Base-by-base conservation (phyloP, 2,888 invertebrate genomes). In the Tiliacea citrago region DNA sequence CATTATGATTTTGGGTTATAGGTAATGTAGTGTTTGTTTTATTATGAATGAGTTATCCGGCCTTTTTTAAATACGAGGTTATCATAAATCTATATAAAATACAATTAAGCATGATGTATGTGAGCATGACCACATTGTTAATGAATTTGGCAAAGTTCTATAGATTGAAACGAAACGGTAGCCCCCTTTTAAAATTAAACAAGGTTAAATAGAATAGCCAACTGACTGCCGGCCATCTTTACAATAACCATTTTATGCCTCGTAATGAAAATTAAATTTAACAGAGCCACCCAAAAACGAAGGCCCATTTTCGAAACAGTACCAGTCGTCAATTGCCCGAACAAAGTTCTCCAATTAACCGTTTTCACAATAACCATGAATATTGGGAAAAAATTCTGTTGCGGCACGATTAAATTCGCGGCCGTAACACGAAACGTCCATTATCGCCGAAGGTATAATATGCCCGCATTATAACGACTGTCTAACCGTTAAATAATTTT, bases 301-400 rank as follows among this genome's bases (percentile, higher is more conserved):
- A 80, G 71, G 66, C 66, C 58, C 77, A 83, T 85, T 81, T 63
- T 70, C 76, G 78, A 79, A 81, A 82, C 83, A 85, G 85, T 86
- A 88, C 85, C 85, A 87, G 86, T 84, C 86, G 84, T 88, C 86
- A 88, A 88, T 87, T 83, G 77, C 73, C 81, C 81, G 85, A 85
- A 88, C 85, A 87, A 89, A 88, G 83, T 89, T 89, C 86, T 77
- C 86, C 89, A 91, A 91, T 91, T 89, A 89, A 88, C 88, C 77
- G 81, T 70, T 63, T 68, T 78, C 84, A 82, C 84, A 84, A 87
- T 87, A 87, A 87, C 83, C 81, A 72, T 83, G 84, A 84, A 86
- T 86, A 86, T 86, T 69, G 79, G 75, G 73, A 84, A 86, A 87
- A 88, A 88, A 88, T 75, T 76, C 79, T 79, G 77, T 82, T 83